Evolutionary conservation across 2,888 invertebrate species (phyloP).

Genomic region (Lacanobia wlatinum): DNA sequence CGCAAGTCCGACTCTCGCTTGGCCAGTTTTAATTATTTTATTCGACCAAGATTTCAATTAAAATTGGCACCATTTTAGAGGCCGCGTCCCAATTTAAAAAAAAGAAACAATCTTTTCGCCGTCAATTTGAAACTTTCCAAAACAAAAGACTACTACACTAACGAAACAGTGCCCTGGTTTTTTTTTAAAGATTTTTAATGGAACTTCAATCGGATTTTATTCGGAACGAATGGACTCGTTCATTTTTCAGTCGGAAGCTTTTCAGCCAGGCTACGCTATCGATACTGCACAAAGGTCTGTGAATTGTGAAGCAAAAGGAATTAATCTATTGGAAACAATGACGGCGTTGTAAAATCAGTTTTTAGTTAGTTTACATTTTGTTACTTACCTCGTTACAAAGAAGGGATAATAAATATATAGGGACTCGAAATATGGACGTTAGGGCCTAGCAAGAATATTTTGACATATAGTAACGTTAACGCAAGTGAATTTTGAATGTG

Average conservation of each 20-base stretch:
- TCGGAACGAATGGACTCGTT: constrained; percentile 21
- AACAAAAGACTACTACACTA: constrained; percentile 4
- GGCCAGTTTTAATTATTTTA: too few relatives aligned
- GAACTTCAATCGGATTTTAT: constrained; percentile 38
- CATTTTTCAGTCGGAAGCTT: constrained; percentile 41
- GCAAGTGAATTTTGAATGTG: too few relatives aligned
- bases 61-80: too few relatives aligned
- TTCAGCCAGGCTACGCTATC: constrained; percentile 32
- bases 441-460: too few relatives aligned
- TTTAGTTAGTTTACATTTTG: background rate
- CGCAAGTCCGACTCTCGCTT: too few relatives aligned
- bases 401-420: too few relatives aligned
- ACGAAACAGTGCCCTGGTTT: constrained; percentile 9
- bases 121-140: background rate
- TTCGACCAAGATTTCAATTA: background rate
- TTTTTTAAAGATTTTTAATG: constrained; percentile 21
- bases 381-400: background rate
- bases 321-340: constrained; percentile 29
- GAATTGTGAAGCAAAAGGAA: constrained; percentile 51
- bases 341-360: constrained; percentile 2
- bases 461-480: too few relatives aligned
- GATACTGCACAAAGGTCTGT: constrained; percentile 28
- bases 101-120: background rate
- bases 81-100: background rate
- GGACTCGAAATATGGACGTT: too few relatives aligned